phyloP scores from a whole-genome alignment of 2,888 invertebrate genomes.

The Pegoplata infirma region DNA sequence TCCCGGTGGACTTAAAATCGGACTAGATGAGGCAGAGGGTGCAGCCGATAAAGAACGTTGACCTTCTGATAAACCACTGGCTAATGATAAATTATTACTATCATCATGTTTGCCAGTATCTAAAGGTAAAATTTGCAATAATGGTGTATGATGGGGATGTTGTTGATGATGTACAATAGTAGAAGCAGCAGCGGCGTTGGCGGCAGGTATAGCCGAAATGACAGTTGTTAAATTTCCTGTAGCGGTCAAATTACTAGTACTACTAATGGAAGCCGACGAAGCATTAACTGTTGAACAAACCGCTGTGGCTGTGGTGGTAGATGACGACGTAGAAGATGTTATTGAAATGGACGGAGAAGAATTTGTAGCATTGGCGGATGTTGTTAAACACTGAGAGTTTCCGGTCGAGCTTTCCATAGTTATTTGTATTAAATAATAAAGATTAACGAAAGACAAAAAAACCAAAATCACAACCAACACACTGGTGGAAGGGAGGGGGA shows the following conservation, averaged over 20 bases:
- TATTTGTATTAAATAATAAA: conserved; percentile 15
- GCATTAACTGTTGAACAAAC: conserved; percentile 47
- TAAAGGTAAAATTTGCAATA: conserved; percentile 55
- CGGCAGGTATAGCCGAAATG: conserved; percentile 29
- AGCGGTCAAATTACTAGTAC: conserved; percentile 57
- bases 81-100: conserved; percentile 71
- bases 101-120: conserved; percentile 69
- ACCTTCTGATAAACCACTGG: conserved; percentile 74
- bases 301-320: conserved; percentile 44
- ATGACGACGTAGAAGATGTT: conserved; percentile 41
- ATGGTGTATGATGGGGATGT: conserved; percentile 49
- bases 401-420: conserved; percentile 66
- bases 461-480: conserved; percentile 25
- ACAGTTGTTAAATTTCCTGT: conserved; percentile 42
- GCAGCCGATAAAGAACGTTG: conserved; percentile 76
- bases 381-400: conserved; percentile 62
- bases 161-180: conserved; percentile 25
- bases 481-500: no score
- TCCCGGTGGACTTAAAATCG: conserved; percentile 77
- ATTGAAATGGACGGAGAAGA: conserved; percentile 55
- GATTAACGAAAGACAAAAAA: no score
- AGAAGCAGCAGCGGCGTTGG: conserved; percentile 47
- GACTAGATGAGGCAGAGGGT: conserved; percentile 78
- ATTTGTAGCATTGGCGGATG: conserved; percentile 62
- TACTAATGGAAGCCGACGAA: conserved; percentile 64